phyloP scores from a whole-genome alignment of 2,888 invertebrate genomes.

The Clusia tigrina region DNA sequence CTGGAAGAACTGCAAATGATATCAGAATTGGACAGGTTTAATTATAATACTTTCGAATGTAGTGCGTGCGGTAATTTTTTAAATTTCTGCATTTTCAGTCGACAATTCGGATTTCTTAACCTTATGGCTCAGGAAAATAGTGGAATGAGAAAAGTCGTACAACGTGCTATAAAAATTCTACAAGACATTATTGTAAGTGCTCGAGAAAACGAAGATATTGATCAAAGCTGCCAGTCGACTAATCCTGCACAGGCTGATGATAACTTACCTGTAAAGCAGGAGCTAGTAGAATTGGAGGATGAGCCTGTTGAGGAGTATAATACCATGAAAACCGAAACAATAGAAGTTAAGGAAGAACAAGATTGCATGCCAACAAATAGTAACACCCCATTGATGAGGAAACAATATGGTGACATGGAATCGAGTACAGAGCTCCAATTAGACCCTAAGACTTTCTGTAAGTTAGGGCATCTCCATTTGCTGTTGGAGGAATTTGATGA shows the following conservation, averaged over 20 bases:
- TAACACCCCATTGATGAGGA: background rate
- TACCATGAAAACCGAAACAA: constrained; percentile 12
- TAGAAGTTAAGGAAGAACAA: background rate
- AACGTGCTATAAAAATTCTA: constrained; percentile 84
- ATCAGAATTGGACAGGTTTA: constrained; percentile 85
- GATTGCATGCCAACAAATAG: background rate
- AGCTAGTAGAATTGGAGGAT: constrained; percentile 41
- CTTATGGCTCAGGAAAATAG: constrained; percentile 82
- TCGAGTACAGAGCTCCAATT: constrained; percentile 57
- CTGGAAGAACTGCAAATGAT: constrained; percentile 85
- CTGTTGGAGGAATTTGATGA: constrained; percentile 92
- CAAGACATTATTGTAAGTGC: constrained; percentile 86
- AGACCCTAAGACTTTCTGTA: constrained; percentile 91
- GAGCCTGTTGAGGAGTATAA: constrained; percentile 34
- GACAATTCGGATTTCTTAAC: constrained; percentile 90
- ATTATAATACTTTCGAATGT: constrained; percentile 5
- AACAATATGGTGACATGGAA: background rate
- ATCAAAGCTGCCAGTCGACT: constrained; percentile 39
- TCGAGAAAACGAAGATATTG: constrained; percentile 68
- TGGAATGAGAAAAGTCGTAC: constrained; percentile 80
- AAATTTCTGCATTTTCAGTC: too few relatives aligned
- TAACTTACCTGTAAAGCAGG: constrained; percentile 35
- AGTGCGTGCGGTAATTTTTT: too few relatives aligned
- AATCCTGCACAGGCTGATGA: constrained; percentile 40
- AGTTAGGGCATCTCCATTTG: constrained; percentile 94